Base-by-base conservation (phyloP, 2,888 invertebrate genomes). In the Tachystola acroxantha region DNA sequence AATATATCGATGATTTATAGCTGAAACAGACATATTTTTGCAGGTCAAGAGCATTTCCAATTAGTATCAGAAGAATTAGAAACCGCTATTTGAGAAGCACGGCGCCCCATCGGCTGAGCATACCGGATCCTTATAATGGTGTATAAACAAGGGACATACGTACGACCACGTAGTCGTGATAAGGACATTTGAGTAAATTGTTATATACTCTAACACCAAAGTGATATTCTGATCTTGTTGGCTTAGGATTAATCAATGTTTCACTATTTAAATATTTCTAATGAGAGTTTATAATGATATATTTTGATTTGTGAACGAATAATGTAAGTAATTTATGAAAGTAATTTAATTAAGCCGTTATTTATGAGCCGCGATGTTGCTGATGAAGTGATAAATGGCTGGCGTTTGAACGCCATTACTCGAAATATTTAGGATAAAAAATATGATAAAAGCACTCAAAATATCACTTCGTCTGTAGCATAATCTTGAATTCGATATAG, bases 11-110 rank as follows among this genome's bases (percentile, higher is more conserved):
- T n/a, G n/a, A 7, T 30, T 24, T 10, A 10, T 48, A 35, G 40
- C 48, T 48, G 28, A 51, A 46, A 42, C 34, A 14, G 36, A 25
- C 25, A 36, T 45, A 51, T 43, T 45, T 41, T 81, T 84, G 50
- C 79, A 88, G 88, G 86, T 68, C 88, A 88, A 64, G 88, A 88
- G 61, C 84, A 86, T 69, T 88, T 88, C 56, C 88, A 88, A 72
- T 71, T 85, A 72, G 82, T 81, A 41, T 82, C 88, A 32, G 87
- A 86, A 57, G 88, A 87, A 56, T 65, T 84, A 49, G 87, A 84
- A 69, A 88, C 88, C 41, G 80, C 85, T 29, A 86, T 88, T 52
- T 88, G 64, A 82, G 61, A 36, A 19, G 16, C 2, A 24, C 6
- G 7, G 7, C 9, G 7, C 5, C 10, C 19, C 5, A n/a, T 7